These are phyloP conservation scores for Zele albiditarsus DNA, from an alignment of 2,888 invertebrate genomes.

Conservation along the genomic window DNA sequence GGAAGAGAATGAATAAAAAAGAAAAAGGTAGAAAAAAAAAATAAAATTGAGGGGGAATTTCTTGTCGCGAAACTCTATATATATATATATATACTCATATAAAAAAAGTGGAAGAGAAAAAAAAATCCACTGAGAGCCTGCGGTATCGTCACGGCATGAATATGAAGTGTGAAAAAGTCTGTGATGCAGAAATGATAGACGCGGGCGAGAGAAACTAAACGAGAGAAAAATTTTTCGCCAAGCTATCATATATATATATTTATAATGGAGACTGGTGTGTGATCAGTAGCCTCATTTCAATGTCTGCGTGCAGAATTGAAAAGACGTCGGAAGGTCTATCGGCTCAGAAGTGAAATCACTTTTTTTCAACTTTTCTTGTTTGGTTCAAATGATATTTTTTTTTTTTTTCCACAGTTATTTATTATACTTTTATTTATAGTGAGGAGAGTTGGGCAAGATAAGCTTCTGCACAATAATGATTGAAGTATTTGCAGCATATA, in stretches of 20 bases:
- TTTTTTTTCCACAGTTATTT: too few species aligned
- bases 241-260: background rate
- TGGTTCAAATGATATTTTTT: too few species aligned
- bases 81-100: background rate
- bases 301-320: slow-evolving; percentile 21
- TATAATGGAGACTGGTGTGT: slow-evolving; percentile 14
- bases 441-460: too few species aligned
- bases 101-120: background rate
- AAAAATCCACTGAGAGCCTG: background rate
- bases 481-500: too few species aligned
- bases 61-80: background rate
- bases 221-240: slow-evolving; percentile 21
- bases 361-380: background rate
- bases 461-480: too few species aligned
- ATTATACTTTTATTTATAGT: too few species aligned
- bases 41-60: background rate
- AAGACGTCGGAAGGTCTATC: slow-evolving; percentile 27
- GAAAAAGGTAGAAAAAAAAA: background rate
- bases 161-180: slow-evolving; percentile 8
- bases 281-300: slow-evolving; percentile 38
- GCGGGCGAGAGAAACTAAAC: slow-evolving; percentile 23
- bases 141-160: slow-evolving; percentile 10
- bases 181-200: slow-evolving; percentile 7
- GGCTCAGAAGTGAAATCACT: slow-evolving; percentile 1
- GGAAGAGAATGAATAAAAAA: background rate